Percentiles rank a stretch among this genome's conserved stretches.
Evolutionary conservation across 2,113 vertebrate genomes (phyloP).

Genomic region (Nothobranchius furzeri): DNA sequence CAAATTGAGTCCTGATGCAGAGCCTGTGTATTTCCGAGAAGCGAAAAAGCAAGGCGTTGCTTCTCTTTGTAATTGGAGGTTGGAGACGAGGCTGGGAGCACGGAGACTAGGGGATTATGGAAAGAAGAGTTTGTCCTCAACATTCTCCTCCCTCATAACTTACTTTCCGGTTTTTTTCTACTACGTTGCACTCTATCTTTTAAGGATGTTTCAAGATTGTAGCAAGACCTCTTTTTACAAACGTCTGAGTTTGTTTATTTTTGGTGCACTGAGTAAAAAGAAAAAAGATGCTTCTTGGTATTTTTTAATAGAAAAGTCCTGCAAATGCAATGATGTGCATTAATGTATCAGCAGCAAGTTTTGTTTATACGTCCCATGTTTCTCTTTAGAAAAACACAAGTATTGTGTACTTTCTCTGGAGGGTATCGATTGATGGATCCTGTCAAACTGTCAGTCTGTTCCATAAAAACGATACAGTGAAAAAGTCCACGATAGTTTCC

Average conservation of each 20-base stretch:
- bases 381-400: constrained; percentile 25
- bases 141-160: constrained; percentile 69
- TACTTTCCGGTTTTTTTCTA: constrained; percentile 46
- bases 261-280: constrained; percentile 16
- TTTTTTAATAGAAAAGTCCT: constrained; percentile 21
- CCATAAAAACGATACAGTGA: constrained; percentile 63
- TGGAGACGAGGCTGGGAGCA: constrained; percentile 64
- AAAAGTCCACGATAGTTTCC: constrained; percentile 64
- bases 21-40: constrained; percentile 76
- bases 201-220: constrained; percentile 39
- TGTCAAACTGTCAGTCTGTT: constrained; percentile 66
- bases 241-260: constrained; percentile 16
- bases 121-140: constrained; percentile 75
- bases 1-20: constrained; percentile 82
- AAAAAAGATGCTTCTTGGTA: constrained; percentile 8
- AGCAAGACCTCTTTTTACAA: constrained; percentile 28
- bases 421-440: constrained; percentile 69
- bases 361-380: constrained; percentile 18
- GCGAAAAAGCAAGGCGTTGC: constrained; percentile 71
- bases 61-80: constrained; percentile 80
- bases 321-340: constrained; percentile 25
- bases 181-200: constrained; percentile 45
- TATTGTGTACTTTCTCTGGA: constrained; percentile 54
- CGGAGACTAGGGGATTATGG: constrained; percentile 74
- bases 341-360: constrained; percentile 29